These are phyloP conservation scores for Corvus hawaiiensis DNA, from an alignment of 2,113 vertebrate genomes.

Conservation along the genomic window DNA sequence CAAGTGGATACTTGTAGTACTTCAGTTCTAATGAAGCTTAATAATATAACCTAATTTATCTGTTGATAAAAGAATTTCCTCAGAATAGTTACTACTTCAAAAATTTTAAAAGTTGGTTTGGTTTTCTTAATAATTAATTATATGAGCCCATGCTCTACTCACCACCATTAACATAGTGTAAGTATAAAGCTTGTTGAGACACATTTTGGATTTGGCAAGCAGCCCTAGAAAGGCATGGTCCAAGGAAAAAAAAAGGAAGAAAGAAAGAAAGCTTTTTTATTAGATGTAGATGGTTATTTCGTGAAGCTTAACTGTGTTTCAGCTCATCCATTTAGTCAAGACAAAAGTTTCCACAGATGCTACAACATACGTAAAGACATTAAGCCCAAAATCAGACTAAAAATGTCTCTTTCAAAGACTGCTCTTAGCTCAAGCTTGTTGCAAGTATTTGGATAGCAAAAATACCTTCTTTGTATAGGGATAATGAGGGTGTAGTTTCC, in stretches of 20 bases:
- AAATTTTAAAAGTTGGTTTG: background rate
- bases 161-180: background rate
- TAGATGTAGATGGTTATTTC: background rate
- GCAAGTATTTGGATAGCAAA: background rate
- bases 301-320: background rate
- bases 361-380: background rate
- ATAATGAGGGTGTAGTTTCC: background rate
- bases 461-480: background rate
- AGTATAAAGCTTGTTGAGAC: background rate
- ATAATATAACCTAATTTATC: background rate
- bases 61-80: background rate
- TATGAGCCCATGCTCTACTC: background rate
- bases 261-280: background rate
- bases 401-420: background rate
- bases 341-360: background rate
- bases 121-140: background rate
- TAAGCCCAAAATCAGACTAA: background rate
- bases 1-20: background rate
- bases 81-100: background rate
- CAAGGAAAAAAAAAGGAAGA: accelerated
- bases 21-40: background rate
- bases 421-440: background rate
- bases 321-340: background rate
- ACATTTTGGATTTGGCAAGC: background rate
- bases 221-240: background rate